Evolutionary conservation across 2,888 invertebrate genomes (phyloP).

Genomic region (Rhingia campestris): DNA sequence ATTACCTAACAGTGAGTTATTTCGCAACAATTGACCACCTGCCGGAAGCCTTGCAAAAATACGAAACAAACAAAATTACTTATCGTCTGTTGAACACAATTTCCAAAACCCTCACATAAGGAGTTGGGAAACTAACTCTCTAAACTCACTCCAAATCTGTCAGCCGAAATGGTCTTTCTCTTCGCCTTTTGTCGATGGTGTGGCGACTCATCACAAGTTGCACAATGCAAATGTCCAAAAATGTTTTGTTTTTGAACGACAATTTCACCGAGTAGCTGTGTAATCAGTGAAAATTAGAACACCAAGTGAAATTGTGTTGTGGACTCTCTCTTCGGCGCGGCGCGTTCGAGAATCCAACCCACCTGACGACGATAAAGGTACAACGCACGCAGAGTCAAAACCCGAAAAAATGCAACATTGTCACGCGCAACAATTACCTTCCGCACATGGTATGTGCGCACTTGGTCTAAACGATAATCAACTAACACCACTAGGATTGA

Average conservation of each 20-base stretch:
- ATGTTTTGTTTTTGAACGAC: neutral
- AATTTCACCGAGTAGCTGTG: slow-evolving; percentile 49
- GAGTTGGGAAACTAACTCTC: slow-evolving; percentile 68
- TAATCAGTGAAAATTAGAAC: slow-evolving; percentile 71
- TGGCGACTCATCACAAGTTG: slow-evolving; percentile 17
- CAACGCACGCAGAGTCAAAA: neutral
- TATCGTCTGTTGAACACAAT: slow-evolving; percentile 15
- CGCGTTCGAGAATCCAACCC: slow-evolving; percentile 62
- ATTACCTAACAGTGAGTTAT: slow-evolving; percentile 31
- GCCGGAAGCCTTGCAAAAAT: slow-evolving; percentile 53
- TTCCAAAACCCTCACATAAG: slow-evolving; percentile 29
- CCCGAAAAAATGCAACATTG: slow-evolving; percentile 66
- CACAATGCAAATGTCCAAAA: slow-evolving; percentile 23
- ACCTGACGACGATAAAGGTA: neutral
- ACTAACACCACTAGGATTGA: slow-evolving; percentile 21
- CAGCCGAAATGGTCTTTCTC: slow-evolving; percentile 49
- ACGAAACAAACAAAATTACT: slow-evolving; percentile 12
- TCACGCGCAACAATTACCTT: slow-evolving; percentile 61
- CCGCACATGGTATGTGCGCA: slow-evolving; percentile 59
- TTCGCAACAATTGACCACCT: slow-evolving; percentile 30
- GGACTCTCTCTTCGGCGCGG: slow-evolving; percentile 58
- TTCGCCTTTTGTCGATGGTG: neutral
- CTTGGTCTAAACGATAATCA: slow-evolving; percentile 6
- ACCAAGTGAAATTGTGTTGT: slow-evolving; percentile 64
- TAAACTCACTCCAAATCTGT: slow-evolving; percentile 53